Evolutionary conservation across 2,797 vertebrate genomes (phyloP).

Genomic region (Epinephelus coioides): DNA sequence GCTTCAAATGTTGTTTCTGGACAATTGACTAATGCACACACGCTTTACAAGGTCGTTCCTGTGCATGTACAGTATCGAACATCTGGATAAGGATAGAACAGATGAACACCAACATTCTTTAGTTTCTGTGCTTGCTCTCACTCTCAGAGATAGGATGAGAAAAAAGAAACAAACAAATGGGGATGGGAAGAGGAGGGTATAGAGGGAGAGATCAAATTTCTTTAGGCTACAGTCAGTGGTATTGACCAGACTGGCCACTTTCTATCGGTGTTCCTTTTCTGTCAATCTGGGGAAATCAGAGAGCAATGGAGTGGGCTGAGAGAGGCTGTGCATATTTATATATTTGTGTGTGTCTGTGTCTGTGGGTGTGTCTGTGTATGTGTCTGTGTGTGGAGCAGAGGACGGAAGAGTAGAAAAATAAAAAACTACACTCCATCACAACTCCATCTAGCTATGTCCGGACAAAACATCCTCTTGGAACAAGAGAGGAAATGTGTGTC

Average conservation of each 20-base stretch:
- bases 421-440: too few relatives aligned
- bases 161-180: too few relatives aligned
- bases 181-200: constrained; percentile 8
- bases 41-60: not conserved
- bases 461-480: too few relatives aligned
- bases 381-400: constrained; percentile 2
- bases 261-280: constrained; percentile 81
- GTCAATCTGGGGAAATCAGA: constrained; percentile 86
- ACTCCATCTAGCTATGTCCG: too few relatives aligned
- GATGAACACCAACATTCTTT: too few relatives aligned
- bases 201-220: constrained; percentile 78
- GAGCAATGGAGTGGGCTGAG: constrained; percentile 74
- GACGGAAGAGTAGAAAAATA: too few relatives aligned
- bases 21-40: not conserved
- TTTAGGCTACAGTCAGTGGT: constrained; percentile 72
- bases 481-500: too few relatives aligned
- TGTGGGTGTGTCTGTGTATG: not conserved
- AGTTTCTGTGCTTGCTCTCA: too few relatives aligned
- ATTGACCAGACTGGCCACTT: constrained; percentile 79
- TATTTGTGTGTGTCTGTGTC: constrained; percentile 9
- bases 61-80: too few relatives aligned
- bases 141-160: too few relatives aligned
- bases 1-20: not conserved
- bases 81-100: too few relatives aligned
- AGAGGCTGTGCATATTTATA: constrained; percentile 23